Conservation (phyloP, 2,888 invertebrate genomes). For the Drosophila prolongata region DNA sequence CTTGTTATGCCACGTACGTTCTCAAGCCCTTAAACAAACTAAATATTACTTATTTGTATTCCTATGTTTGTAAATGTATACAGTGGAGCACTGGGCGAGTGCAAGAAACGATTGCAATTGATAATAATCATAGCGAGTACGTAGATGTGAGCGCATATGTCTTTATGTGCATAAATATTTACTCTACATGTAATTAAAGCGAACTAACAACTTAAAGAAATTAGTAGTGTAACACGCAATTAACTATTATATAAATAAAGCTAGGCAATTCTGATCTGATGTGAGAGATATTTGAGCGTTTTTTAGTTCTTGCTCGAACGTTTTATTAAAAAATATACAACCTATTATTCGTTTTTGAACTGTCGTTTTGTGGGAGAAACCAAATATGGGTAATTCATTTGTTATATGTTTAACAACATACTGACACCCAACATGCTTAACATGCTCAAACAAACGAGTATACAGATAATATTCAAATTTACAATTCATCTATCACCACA, state of each 20-base stretch:
- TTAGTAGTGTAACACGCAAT: constrained; percentile 76
- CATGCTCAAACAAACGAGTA: no score
- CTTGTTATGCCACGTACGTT: constrained; percentile 6
- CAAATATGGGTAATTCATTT: no score
- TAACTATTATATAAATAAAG: constrained; percentile 73
- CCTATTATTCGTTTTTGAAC: constrained; percentile 53
- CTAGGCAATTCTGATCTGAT: constrained; percentile 65
- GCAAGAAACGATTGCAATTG: constrained; percentile 62
- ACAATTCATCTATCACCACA: constrained; percentile 1
- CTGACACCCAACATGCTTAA: no score
- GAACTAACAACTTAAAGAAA: constrained; percentile 65
- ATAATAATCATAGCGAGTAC: constrained; percentile 62
- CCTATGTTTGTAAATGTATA: constrained; percentile 39
- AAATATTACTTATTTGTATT: constrained; percentile 24
- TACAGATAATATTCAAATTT: background rate
- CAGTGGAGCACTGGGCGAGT: constrained; percentile 34
- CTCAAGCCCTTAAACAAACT: constrained; percentile 15
- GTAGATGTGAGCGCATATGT: constrained; percentile 50
- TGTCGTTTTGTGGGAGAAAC: background rate
- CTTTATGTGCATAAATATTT: constrained; percentile 56
- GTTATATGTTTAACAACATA: no score
- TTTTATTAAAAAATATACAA: constrained; percentile 56
- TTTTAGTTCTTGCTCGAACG: constrained; percentile 50
- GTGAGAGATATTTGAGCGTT: constrained; percentile 53
- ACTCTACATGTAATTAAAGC: constrained; percentile 74